Conservation (phyloP, 2,113 vertebrate species). For the Porphyrio hochstetteri region DNA sequence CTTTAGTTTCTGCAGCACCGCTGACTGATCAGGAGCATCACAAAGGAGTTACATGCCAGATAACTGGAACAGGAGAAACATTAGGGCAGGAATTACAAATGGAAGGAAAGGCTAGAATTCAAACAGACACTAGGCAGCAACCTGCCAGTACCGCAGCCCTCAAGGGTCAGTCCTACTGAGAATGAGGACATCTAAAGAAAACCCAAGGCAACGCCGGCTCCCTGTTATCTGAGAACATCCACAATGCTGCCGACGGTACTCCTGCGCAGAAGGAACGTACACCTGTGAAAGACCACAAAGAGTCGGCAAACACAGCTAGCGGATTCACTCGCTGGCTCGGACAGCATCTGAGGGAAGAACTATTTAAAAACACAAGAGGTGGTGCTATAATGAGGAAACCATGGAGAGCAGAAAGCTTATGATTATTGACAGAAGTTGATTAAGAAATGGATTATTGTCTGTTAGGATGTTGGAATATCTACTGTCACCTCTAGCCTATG, state of each 20-base stretch:
- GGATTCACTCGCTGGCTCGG: conserved; percentile 14
- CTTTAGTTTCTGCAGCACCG: background rate
- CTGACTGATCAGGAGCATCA: conserved; percentile 24
- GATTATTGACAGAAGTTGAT: conserved; percentile 66
- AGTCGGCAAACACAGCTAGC: conserved; percentile 10
- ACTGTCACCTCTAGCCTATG: background rate
- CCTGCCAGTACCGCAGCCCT: conserved; percentile 40
- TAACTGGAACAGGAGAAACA: conserved; percentile 52
- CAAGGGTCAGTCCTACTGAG: conserved; percentile 58
- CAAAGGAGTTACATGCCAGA: conserved; percentile 34
- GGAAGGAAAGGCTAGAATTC: conserved; percentile 53
- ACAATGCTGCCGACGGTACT: conserved; percentile 40
- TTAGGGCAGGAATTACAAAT: conserved; percentile 65
- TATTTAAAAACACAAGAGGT: conserved; percentile 71
- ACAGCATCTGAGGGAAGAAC: conserved; percentile 59
- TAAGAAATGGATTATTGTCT: conserved; percentile 64
- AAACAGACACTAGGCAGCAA: conserved; percentile 52
- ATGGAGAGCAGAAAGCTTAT: conserved; percentile 61
- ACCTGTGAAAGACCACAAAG: conserved; percentile 57
- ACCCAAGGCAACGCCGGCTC: conserved; percentile 37
- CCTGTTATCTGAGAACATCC: conserved; percentile 56
- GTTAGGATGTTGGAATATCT: conserved; percentile 16
- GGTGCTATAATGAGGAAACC: conserved; percentile 69
- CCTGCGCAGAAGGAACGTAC: conserved; percentile 45
- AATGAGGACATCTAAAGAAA: conserved; percentile 65